phyloP scores from a whole-genome alignment of 2,797 vertebrate genomes.

The Garrulus glandarius region DNA sequence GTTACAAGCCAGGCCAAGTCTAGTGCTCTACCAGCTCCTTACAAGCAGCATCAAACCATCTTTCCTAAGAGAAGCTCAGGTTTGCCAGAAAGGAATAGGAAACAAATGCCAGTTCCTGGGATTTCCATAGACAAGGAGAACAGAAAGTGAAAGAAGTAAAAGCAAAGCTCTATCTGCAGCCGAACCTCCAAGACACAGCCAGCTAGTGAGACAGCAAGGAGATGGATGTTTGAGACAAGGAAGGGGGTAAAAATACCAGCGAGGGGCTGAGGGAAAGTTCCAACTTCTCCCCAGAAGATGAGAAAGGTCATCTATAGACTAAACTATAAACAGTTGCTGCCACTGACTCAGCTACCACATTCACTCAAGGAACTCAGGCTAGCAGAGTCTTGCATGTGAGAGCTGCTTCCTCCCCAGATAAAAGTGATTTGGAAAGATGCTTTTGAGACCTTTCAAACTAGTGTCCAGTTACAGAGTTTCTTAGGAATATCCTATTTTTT shows the following conservation, averaged over 20 bases:
- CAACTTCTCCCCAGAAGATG: not conserved
- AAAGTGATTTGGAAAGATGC: not conserved
- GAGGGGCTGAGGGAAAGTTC: not conserved
- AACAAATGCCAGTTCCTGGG: not conserved
- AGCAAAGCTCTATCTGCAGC: not conserved
- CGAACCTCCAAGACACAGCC: not conserved
- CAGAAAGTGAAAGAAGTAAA: not conserved
- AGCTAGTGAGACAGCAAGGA: fast-evolving
- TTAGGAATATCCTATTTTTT: not conserved
- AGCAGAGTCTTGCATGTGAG: not conserved
- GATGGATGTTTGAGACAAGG: not conserved
- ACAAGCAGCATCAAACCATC: not conserved
- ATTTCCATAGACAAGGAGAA: not conserved
- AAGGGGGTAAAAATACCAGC: not conserved
- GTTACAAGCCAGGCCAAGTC: not conserved
- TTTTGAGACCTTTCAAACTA: not conserved
- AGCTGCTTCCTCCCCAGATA: not conserved
- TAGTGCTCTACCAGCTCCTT: not conserved
- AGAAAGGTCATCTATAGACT: not conserved
- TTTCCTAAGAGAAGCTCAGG: not conserved
- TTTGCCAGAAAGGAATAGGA: not conserved
- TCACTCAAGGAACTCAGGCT: not conserved
- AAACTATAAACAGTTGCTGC: not conserved
- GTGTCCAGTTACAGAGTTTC: not conserved
- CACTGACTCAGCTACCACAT: not conserved